A percentile compares a stretch with the other conserved stretches of the same genome.
These are phyloP conservation scores for Agrochola circellaris DNA, from an alignment of 2,888 invertebrate genomes.

Conservation along the genomic window DNA sequence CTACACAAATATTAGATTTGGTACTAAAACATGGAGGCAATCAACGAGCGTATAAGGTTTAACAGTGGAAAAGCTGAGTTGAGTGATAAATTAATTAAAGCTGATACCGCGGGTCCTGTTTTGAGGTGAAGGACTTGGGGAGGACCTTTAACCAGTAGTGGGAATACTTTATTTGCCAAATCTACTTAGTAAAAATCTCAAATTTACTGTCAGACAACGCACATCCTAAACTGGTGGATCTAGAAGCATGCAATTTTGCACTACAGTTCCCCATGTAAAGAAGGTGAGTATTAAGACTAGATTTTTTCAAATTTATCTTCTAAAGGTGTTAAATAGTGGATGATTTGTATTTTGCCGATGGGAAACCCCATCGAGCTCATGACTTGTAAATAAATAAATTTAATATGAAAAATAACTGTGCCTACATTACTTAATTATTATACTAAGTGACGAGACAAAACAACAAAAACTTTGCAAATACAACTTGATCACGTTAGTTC, in stretches of 20 bases:
- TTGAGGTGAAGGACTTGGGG: no score
- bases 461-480: not conserved
- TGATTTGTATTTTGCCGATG: not conserved
- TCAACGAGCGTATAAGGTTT: not conserved
- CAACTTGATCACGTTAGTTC: constrained; percentile 29
- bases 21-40: constrained; percentile 7
- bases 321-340: not conserved
- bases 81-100: constrained; percentile 5
- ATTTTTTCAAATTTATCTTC: not conserved
- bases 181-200: not conserved
- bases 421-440: not conserved
- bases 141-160: not conserved
- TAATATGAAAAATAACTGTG: not conserved
- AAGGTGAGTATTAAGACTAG: not conserved
- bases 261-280: not conserved
- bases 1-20: not conserved
- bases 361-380: no score
- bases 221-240: not conserved
- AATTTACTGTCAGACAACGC: not conserved
- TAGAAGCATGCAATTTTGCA: not conserved
- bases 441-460: not conserved
- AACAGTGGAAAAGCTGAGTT: not conserved
- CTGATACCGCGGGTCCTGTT: not conserved
- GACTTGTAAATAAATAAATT: not conserved
- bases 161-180: not conserved